phyloP scores from a whole-genome alignment of 2,888 invertebrate species.

The Sisyra nigra region DNA sequence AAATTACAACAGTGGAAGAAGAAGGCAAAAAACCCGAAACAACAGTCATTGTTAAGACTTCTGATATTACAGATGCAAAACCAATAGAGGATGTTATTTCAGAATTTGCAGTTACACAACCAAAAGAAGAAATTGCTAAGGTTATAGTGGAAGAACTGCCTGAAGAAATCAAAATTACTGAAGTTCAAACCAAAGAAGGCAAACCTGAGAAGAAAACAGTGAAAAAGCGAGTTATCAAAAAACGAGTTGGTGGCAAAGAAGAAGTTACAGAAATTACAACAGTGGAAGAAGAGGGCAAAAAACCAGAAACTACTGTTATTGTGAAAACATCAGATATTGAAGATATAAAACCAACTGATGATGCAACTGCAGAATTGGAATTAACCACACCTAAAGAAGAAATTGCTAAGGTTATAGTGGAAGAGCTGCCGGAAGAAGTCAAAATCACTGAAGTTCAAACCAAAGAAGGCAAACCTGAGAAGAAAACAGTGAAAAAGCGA shows the following conservation, averaged over 20 bases:
- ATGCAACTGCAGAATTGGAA: slow-evolving; percentile 13
- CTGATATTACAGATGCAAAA: slow-evolving; percentile 14
- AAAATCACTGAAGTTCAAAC: slow-evolving; percentile 18
- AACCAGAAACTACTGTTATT: slow-evolving; percentile 3
- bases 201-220: slow-evolving; percentile 8
- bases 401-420: slow-evolving; percentile 14
- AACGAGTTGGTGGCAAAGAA: slow-evolving; percentile 7
- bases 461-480: slow-evolving; percentile 20
- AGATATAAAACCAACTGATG: slow-evolving; percentile 14
- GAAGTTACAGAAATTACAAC: slow-evolving; percentile 10
- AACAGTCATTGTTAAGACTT: slow-evolving; percentile 15
- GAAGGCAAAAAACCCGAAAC: slow-evolving; percentile 21
- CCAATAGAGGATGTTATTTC: slow-evolving; percentile 12
- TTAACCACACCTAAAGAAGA: slow-evolving; percentile 15
- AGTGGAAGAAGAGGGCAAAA: slow-evolving; percentile 14
- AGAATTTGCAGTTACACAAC: slow-evolving; percentile 15
- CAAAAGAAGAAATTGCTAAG: slow-evolving; percentile 23
- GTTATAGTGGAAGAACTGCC: slow-evolving; percentile 19
- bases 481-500: slow-evolving; percentile 5
- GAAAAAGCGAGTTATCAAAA: slow-evolving; percentile 10
- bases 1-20: slow-evolving; percentile 19
- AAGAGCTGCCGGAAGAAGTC: slow-evolving; percentile 17
- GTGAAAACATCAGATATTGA: slow-evolving; percentile 13
- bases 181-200: slow-evolving; percentile 8
- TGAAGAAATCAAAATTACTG: slow-evolving; percentile 20